A percentile compares a stretch with the other conserved stretches of the same genome.
phyloP scores from a whole-genome alignment of 2,113 vertebrate genomes.

The Dipodomys merriami region DNA sequence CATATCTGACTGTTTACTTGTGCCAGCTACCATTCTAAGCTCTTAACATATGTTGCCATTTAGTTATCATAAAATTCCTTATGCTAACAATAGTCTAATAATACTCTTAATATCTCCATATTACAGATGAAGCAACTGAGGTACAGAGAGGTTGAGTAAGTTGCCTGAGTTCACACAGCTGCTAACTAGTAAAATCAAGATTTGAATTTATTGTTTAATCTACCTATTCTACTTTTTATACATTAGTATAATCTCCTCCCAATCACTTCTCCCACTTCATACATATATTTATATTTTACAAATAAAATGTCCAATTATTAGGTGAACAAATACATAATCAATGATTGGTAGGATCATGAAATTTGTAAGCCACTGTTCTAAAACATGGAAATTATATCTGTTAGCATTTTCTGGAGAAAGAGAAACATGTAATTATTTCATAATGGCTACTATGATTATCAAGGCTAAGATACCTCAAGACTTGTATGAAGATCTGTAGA shows the following conservation, averaged over 20 bases:
- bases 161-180: not conserved
- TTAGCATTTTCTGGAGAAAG: not conserved
- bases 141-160: not conserved
- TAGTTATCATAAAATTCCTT: not conserved
- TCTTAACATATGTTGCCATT: not conserved
- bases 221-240: not conserved
- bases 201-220: conserved; percentile 27
- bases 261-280: not conserved
- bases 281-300: not conserved
- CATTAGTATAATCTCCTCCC: not conserved
- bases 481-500: not conserved
- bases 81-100: conserved; percentile 9
- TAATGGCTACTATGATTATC: not conserved
- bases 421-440: not conserved
- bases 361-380: not conserved
- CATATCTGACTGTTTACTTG: not conserved
- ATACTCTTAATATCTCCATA: not conserved
- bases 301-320: not conserved
- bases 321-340: no score
- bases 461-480: not conserved
- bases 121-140: not conserved
- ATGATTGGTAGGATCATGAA: not conserved
- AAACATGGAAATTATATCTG: not conserved
- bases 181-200: not conserved
- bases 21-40: not conserved